phyloP scores from a whole-genome alignment of 2,113 vertebrate genomes.

The Rhinichthys klamathensis region DNA sequence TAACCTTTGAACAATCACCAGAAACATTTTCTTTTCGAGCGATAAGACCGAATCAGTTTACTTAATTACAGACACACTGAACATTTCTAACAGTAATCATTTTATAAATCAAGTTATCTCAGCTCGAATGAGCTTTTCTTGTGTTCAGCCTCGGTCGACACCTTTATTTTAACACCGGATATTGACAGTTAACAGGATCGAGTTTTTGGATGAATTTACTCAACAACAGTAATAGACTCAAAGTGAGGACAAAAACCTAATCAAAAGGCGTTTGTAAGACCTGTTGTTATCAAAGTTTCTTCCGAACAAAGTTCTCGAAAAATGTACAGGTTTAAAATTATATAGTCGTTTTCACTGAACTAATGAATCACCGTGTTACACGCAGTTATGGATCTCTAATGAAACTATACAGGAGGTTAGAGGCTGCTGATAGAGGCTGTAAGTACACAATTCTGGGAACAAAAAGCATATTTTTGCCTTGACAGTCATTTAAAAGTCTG shows the following conservation, averaged over 20 bases:
- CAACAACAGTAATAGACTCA: background rate
- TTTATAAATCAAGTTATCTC: constrained; percentile 10
- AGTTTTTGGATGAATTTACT: background rate
- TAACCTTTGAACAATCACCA: constrained; percentile 15
- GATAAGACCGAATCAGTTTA: background rate
- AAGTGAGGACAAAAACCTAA: background rate
- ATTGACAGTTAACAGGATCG: constrained; percentile 11
- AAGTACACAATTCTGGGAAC: background rate
- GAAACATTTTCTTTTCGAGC: background rate
- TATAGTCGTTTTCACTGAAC: background rate
- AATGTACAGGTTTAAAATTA: background rate
- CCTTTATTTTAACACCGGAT: background rate
- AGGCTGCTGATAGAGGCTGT: background rate
- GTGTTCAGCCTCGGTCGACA: background rate
- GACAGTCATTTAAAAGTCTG: background rate
- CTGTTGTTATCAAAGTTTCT: background rate
- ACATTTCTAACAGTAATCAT: background rate
- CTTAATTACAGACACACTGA: background rate
- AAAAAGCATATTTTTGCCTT: background rate
- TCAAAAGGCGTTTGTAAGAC: background rate
- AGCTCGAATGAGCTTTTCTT: background rate
- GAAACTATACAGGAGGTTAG: background rate
- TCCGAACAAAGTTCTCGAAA: background rate
- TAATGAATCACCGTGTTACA: background rate
- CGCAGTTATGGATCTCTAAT: background rate